Base-by-base conservation (phyloP, 2,888 invertebrate genomes). In the Drosophila lutescens region DNA sequence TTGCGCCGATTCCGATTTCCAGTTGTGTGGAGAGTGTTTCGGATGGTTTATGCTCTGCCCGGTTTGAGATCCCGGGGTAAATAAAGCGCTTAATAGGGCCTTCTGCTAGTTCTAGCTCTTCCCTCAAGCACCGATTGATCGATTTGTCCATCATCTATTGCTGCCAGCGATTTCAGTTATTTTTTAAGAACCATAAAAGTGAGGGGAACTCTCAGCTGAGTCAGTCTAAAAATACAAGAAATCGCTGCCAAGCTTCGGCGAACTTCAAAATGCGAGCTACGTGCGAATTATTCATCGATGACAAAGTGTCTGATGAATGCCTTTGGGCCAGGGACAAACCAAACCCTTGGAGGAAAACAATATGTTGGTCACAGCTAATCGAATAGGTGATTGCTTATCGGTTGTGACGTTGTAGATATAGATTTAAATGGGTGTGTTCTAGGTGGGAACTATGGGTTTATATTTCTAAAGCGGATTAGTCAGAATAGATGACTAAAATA, bases 1-100 rank as follows among this genome's bases (percentile, higher is more conserved):
- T 83, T 83, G 74, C 72, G 68, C 80, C 79, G 76, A 58, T 56
- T 78, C 80, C 79, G 76, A 58, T 56, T 78, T 77, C 51, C 59
- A 61, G 67, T 65, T 38, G 51, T 73, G 46, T 47, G 63, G 66
- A 58, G 71, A 74, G 78, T 78, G 58, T 69, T 70, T 80, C 75
- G 65, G 75, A 40, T 51, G 59, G 32, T 59, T 59, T 15, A 41
- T 62, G 62, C 62, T 47, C 59, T 40, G 30, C 20, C 20, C 23
- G 32, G 10, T 79, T 78, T 69, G 67, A 73, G 74, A 62, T 65
- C 58, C 23, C 17, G 30, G 62, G 43, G 54, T 79, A 69, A 80
- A 78, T 73, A 78, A 66, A 60, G 72, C 69, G 60, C 75, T 77
- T 80, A 73, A 78, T 78, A 77, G 73, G 61, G 65, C 59, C 56